These are phyloP conservation scores for Andrena dorsata DNA, from an alignment of 2,888 invertebrate genomes.

Conservation along the genomic window DNA sequence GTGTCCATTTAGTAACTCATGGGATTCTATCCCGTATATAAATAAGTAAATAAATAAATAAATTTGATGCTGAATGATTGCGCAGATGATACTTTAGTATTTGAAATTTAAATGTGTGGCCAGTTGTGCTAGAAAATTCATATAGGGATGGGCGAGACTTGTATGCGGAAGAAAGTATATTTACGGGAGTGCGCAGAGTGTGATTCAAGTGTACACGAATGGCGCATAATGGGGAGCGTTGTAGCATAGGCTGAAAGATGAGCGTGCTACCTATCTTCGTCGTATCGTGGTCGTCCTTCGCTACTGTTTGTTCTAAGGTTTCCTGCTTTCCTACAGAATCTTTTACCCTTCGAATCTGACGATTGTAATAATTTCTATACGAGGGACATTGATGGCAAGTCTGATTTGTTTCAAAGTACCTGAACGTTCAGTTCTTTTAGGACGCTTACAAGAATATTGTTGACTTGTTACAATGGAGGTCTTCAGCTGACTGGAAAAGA, in stretches of 20 bases:
- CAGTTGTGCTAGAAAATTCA: not conserved
- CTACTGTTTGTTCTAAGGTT: not conserved
- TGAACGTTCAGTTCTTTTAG: not conserved
- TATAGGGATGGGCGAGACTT: not conserved
- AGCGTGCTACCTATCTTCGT: too few relatives aligned
- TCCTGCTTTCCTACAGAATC: not conserved
- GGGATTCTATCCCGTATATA: too few relatives aligned
- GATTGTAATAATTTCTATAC: not conserved
- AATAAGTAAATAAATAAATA: too few relatives aligned
- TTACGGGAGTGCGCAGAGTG: not conserved
- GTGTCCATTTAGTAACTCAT: too few relatives aligned
- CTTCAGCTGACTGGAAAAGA: not conserved
- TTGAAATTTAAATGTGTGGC: not conserved
- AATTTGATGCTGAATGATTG: not conserved
- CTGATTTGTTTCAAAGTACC: too few relatives aligned
- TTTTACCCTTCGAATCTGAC: not conserved
- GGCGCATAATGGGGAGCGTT: not conserved
- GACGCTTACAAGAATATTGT: not conserved
- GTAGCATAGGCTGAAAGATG: too few relatives aligned
- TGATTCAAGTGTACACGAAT: not conserved
- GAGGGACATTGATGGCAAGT: not conserved
- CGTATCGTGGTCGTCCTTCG: not conserved
- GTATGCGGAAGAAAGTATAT: conserved; percentile 1
- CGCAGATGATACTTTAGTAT: not conserved
- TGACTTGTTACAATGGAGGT: not conserved